phyloP scores from a whole-genome alignment of 2,797 vertebrate genomes.

The Antrozous pallidus region DNA sequence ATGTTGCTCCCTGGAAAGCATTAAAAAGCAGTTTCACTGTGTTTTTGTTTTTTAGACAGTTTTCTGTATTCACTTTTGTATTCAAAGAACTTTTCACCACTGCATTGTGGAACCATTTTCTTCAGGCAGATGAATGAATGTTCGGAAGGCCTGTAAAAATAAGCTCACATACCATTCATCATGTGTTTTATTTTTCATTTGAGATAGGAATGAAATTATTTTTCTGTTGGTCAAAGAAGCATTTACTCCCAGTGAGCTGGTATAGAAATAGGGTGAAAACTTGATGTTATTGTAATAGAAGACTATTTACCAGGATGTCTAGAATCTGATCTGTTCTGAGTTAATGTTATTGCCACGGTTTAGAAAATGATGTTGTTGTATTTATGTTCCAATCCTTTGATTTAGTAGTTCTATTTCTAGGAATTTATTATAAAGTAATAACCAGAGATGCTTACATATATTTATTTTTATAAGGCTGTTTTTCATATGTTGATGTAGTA shows the following conservation, averaged over 20 bases:
- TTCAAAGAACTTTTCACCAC: constrained; percentile 15
- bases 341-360: background rate
- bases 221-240: constrained; percentile 20
- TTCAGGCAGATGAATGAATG: constrained; percentile 36
- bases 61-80: constrained; percentile 32
- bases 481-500: constrained; percentile 20
- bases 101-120: constrained; percentile 32
- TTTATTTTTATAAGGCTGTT: background rate
- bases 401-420: background rate
- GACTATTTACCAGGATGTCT: background rate
- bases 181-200: constrained; percentile 32
- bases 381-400: background rate
- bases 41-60: constrained; percentile 11
- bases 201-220: constrained; percentile 22
- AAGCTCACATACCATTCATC: constrained; percentile 56
- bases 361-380: background rate
- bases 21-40: constrained; percentile 45
- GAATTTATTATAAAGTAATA: constrained; percentile 13
- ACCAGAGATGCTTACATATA: background rate
- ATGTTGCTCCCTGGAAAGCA: constrained; percentile 45
- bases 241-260: background rate
- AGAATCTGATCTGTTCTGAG: background rate
- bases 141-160: constrained; percentile 51
- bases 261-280: background rate
- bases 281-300: background rate